phyloP scores from a whole-genome alignment of 1,140 invertebrate species.

The Drosophila mojavensis region DNA sequence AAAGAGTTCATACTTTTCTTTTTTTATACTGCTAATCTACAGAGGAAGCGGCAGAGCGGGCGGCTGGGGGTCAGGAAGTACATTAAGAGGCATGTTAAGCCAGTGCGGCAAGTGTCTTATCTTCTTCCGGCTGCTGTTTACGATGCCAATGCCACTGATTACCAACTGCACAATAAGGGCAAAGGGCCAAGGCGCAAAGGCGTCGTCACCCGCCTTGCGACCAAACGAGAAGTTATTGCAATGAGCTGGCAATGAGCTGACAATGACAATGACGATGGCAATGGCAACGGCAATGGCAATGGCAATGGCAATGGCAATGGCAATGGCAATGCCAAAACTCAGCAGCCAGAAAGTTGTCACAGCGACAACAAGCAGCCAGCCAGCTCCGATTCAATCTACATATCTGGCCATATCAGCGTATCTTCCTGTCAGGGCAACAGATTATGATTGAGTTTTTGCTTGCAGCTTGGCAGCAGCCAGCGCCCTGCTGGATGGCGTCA shows the following conservation, averaged over 20 bases:
- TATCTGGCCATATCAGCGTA: slow-evolving; percentile 8
- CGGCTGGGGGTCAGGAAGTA: slow-evolving; percentile 14
- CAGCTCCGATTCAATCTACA: slow-evolving; percentile 4
- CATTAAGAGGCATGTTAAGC: slow-evolving; percentile 74
- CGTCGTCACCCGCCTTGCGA: slow-evolving; percentile 14
- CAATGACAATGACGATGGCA: slow-evolving; percentile 1
- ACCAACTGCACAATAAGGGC: slow-evolving; percentile 66
- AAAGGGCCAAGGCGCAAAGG: slow-evolving; percentile 28
- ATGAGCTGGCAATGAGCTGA: slow-evolving; percentile 47
- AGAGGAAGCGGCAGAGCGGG: background rate
- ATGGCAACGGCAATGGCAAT: background rate
- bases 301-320: background rate
- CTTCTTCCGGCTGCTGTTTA: slow-evolving; percentile 77
- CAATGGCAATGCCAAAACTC: background rate
- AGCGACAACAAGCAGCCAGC: slow-evolving; percentile 20
- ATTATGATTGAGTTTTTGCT: slow-evolving; percentile 79
- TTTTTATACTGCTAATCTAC: slow-evolving; percentile 63
- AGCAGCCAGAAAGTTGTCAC: slow-evolving; percentile 64
- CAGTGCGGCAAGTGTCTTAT: slow-evolving; percentile 76
- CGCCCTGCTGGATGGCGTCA: slow-evolving; percentile 25
- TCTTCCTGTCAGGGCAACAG: slow-evolving; percentile 62
- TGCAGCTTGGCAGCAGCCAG: background rate
- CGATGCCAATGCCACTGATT: slow-evolving; percentile 78
- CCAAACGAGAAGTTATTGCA: slow-evolving; percentile 78
- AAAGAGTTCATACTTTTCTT: slow-evolving; percentile 45